Evolutionary conservation across 2,113 vertebrate genomes (phyloP).

Genomic region (Leptocoma aspasia): DNA sequence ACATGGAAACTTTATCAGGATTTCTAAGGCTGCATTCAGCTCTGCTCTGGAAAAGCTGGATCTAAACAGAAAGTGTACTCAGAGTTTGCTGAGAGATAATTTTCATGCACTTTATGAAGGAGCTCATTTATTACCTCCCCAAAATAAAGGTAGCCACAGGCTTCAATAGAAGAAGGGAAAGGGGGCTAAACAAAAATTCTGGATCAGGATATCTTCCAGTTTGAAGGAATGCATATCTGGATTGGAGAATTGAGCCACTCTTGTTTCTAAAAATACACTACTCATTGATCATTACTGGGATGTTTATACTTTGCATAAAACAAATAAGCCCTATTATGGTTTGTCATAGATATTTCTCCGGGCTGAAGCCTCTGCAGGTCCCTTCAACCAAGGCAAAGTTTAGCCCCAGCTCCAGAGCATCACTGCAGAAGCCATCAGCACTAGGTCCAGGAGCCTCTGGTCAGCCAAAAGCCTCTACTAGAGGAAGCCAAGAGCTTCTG

Average conservation of each 20-base stretch:
- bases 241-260: background rate
- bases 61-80: background rate
- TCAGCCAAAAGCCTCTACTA: background rate
- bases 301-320: background rate
- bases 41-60: background rate
- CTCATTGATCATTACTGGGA: background rate
- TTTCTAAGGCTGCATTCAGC: conserved; percentile 32
- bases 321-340: background rate
- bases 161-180: background rate
- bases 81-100: background rate
- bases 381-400: background rate
- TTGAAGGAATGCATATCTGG: background rate
- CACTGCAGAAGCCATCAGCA: conserved; percentile 9
- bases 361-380: background rate
- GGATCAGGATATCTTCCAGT: background rate
- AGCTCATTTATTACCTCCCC: background rate
- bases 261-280: background rate
- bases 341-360: background rate
- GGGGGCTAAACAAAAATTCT: background rate
- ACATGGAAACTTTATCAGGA: conserved; percentile 28
- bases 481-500: conserved; percentile 42
- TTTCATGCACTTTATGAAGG: background rate
- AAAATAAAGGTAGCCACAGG: background rate
- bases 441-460: background rate
- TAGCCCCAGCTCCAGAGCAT: background rate